Base-by-base conservation (phyloP, 2,797 vertebrate genomes). In the Anguilla pacifica region DNA sequence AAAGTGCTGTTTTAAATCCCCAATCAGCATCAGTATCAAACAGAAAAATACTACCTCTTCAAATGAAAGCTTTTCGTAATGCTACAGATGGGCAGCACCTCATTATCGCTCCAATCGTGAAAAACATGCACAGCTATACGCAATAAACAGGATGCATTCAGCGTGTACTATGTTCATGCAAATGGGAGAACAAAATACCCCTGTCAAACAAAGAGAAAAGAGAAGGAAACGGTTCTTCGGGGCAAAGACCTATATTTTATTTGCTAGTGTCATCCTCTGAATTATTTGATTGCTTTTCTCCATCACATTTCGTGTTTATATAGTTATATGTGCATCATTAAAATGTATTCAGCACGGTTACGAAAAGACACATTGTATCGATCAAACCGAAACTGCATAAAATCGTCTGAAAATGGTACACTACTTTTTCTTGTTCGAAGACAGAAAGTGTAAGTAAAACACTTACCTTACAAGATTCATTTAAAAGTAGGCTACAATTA, bases 401-500 rank as follows among this genome's bases (percentile, higher is more conserved):
- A 82, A 87, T 64, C 35, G 55, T 82, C 28, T 39, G 39, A 82
- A 83, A 55, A 81, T 19, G 17, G 51, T 39, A n/a, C 74, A 83
- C 64, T 53, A 85, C 84, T 13, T 49, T 39, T 10, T 25, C 59
- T 22, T 67, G 61, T 5, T 88, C 77, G 19, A 49, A 25, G 86
- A 85, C 28, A 31, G 85, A 87, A 19, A 72, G 28, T n/a, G 19
- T 19, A 57, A 51, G n/a, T 79, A 84, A 61, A 53, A 9, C 64
- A 88, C 94, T 87, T 91, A 96, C 95, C 95, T 95, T 94, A 95
- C 91, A 92, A 95, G 95, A 96, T 95, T 95, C 95, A 96, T 96
- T 95, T 94, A 95, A 94, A 85, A 86, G 93, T 61, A 61, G 59
- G 59, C 92, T 88, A 92, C 92, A 83, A 92, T 22, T 85, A 91